Evolutionary conservation across 1,140 invertebrate species (phyloP), one percentile per base, ranked within the genome.

Genomic region (Plectrocnemia conspersa): DNA sequence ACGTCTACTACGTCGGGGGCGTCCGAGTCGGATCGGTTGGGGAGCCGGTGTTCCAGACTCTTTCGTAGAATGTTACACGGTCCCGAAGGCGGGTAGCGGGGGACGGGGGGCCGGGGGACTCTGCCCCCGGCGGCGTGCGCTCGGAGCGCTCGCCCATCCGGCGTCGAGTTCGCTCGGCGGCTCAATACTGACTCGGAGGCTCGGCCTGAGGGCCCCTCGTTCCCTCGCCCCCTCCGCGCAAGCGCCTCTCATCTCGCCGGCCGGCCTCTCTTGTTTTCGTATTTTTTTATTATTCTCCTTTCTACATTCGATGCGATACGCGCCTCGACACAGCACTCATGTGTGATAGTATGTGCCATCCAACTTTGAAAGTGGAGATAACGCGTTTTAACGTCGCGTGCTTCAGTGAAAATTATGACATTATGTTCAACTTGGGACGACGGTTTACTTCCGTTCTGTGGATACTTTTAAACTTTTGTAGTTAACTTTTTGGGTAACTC

Each of bases 51-150:
- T 78, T 77, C 82, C 84, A 88, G 16, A 88, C 77, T 68, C 84
- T 82, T 63, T 90, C 87, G 68, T 85, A 89, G 67, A 87, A 87
- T 45, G 74, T 82, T 49, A 89, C 85, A 63, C 82, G 79, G 59
- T 88, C 82, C 33, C 78, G 74, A 10, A 88, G 75, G 33, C 80
- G 72, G 72, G 70, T 71, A 74, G 75, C 71, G 72, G 75, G 73
- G 67, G 72, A 52, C 70, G 71, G 63, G 73, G 74, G 71, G 67
- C 71, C 54, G 71, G 69, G 63, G 54, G 58, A 49, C 23, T 32
- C 29, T 9, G 24, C 38, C 35, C 53, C 58, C 35, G 54, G 54
- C 11, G 59, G 59, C n/a, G n/a, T n/a, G 25, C 54, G 49, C 22
- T 50, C 36, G 27, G 45, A 15, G 21, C 45, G 46, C 23, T 56